Base-by-base conservation (phyloP, 2,113 vertebrate species). In the Psittacula cyanocephala region DNA sequence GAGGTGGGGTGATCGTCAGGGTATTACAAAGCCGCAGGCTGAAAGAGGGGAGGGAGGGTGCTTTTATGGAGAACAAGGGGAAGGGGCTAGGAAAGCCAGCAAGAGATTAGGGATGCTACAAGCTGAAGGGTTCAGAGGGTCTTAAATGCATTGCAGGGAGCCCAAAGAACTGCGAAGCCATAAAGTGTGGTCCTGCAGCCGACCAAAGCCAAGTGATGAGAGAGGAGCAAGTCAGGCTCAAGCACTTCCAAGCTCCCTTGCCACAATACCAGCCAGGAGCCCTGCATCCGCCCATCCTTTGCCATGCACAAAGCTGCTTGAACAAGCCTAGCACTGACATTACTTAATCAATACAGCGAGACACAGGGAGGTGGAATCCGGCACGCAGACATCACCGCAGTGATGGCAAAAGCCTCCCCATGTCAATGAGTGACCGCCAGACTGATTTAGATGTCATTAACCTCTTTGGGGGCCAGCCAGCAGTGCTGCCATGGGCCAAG, bases 371-470 rank as follows among this genome's bases (percentile, higher is more conserved):
- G 78, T 55, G 79, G 55, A 80, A 75, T 22, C 72, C 23, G 4
- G 75, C 91, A 35, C 3, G 50, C 88, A 75, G 80, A 83, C 74
- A 97, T 96, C 59, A 72, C 72, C 69, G 2, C 7, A 3, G 89
- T 3, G 33, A 79, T 89, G 96, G 85, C 83, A 70, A 91, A 93
- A 91, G 60, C 76, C 68, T 53, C 52, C 77, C 91, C 64, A 39
- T 47, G 12, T 82, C 89, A 91, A 88, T 57, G 17, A 96, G 67
- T 0, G 31, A 92, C 83, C 93, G 97, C 93, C 95, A 94, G 76
- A 86, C 96, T 96, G 96, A 96, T 96, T 94, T 60, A 83, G 79
- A 95, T 75, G 94, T 95, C 85, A 91, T 96, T 95, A 92, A 91
- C 83, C 81, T 77, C 64, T 44, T 57, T 37, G 2, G 27, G 86